phyloP scores from a whole-genome alignment of 1,140 invertebrate species.

The Rhopalosiphum maidis region DNA sequence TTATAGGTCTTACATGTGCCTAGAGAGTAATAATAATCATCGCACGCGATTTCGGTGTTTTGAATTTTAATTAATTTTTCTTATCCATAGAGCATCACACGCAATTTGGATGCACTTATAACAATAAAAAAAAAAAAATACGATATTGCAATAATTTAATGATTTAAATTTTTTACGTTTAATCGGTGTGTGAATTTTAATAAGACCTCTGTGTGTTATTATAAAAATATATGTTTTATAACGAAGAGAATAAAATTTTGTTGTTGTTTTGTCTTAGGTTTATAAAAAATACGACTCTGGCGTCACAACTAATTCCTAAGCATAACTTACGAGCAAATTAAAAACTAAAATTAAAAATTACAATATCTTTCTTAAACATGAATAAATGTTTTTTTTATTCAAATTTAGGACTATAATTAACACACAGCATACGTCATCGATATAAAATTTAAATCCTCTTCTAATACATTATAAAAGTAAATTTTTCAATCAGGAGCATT shows the following conservation, averaged over 20 bases:
- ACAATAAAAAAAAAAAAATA: background rate
- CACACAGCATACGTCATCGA: too few species aligned
- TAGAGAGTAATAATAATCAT: background rate
- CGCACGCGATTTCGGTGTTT: background rate
- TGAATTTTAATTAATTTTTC: background rate
- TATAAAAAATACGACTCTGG: background rate
- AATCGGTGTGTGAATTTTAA: background rate
- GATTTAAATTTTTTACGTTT: background rate
- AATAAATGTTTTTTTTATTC: too few species aligned
- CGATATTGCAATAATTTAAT: background rate
- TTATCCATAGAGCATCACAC: background rate
- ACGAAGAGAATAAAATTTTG: background rate
- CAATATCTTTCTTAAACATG: too few species aligned
- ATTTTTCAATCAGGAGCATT: too few species aligned
- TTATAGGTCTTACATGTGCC: background rate
- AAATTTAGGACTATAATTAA: too few species aligned
- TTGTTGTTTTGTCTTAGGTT: background rate
- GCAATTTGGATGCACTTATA: background rate
- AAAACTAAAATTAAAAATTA: too few species aligned
- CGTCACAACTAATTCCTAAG: background rate
- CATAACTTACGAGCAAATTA: too few species aligned
- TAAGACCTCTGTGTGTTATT: background rate
- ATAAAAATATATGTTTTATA: background rate
- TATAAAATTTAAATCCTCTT: too few species aligned
- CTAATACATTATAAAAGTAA: too few species aligned